Evolutionary conservation across 2,797 vertebrate species (phyloP), one percentile per base, ranked within the genome.

Genomic region (Chloroceryle amazona): DNA sequence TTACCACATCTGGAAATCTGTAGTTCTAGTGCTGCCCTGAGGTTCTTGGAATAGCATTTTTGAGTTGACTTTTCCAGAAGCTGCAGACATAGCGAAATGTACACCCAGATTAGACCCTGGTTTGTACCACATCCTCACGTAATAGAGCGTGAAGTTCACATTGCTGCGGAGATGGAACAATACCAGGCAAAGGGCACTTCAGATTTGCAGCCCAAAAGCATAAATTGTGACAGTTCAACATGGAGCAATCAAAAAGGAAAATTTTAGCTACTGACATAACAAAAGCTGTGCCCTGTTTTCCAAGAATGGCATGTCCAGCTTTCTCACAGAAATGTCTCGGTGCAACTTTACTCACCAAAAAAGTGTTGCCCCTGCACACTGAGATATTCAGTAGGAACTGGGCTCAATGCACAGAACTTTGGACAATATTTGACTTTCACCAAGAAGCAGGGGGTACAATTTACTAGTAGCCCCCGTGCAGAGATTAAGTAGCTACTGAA

Each of bases 31-130:
- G 35, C 60, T 95, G 62, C 74, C 62, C 51, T 25, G 51, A 82
- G 74, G 54, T 89, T 91, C 86, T 39, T 57, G 80, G n/a, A 94
- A 81, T 55, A 65, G 39, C 33, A 60, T 52, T 93, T 84, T 74
- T 0, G 0, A 82, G 37, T 61, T 86, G 61, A 54, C 47, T 80
- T 85, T 54, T 29, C 51, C 74, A 86, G 76, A 86, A 93, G 46
- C 18, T 80, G 73, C 63, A 61, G 52, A 57, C 1, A 1, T 33
- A 60, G 65, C 63, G 80, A 54, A 81, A 61, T 14, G 41, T 25
- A 51, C 33, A 26, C 57, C 35, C 51, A 66, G 35, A 44, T 42
- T 62, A 88, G 58, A 72, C 22, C 46, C 39, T 67, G 85, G 19
- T 37, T 63, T 81, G 72, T 49, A 61, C 42, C 47, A 80, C 65